phyloP scores from a whole-genome alignment of 2,797 vertebrate species.

The Champsocephalus esox region DNA sequence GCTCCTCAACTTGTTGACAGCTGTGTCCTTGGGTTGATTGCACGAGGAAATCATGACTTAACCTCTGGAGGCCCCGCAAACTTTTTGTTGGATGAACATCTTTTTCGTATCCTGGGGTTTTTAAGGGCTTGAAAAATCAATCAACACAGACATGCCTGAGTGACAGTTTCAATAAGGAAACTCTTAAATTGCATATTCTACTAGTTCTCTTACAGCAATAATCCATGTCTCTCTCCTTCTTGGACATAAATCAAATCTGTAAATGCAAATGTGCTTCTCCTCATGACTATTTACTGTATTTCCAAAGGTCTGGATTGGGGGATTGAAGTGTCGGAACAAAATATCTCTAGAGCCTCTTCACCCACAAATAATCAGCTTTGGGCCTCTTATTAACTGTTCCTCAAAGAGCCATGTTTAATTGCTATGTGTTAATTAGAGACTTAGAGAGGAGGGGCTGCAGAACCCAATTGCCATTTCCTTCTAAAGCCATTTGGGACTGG shows the following conservation, averaged over 20 bases:
- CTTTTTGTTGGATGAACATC: constrained; percentile 27
- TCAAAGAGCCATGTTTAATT: constrained; percentile 81
- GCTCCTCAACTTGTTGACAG: constrained; percentile 64
- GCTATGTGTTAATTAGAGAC: constrained; percentile 85
- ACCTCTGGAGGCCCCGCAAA: constrained; percentile 19
- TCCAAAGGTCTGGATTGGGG: constrained; percentile 45
- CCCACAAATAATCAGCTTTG: constrained; percentile 74
- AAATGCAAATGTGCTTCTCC: constrained; percentile 33
- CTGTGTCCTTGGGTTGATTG: constrained; percentile 57
- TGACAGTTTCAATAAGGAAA: constrained; percentile 6
- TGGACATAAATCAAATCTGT: constrained; percentile 17
- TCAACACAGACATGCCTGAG: neutral
- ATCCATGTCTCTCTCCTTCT: neutral
- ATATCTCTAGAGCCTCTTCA: constrained; percentile 60
- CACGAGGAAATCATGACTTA: constrained; percentile 37
- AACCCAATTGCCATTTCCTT: constrained; percentile 69
- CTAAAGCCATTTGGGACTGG: constrained; percentile 72
- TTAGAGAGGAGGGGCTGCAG: constrained; percentile 65
- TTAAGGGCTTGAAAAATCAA: neutral
- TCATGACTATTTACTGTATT: constrained; percentile 52
- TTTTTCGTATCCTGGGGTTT: neutral
- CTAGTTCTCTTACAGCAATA: neutral
- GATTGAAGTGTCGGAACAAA: constrained; percentile 53
- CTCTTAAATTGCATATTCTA: constrained; percentile 1
- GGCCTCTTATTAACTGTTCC: constrained; percentile 75